A percentile compares a stretch with the other conserved stretches of the same genome.
These are phyloP conservation scores for Sinella curviseta DNA, from an alignment of 1,140 invertebrate genomes.

Conservation along the genomic window DNA sequence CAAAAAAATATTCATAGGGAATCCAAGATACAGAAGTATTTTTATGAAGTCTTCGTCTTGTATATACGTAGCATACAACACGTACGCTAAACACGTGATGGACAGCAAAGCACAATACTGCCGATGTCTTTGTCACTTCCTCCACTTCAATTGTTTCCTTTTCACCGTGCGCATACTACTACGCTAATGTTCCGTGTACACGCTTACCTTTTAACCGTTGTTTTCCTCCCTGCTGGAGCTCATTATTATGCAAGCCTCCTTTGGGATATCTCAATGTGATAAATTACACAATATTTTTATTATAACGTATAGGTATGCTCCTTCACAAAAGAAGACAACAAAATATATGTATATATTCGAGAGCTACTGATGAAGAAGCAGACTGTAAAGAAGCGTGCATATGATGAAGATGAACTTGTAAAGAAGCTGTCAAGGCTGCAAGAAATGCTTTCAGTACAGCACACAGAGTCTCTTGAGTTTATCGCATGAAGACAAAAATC, in stretches of 20 bases:
- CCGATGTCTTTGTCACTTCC: slow-evolving; percentile 16
- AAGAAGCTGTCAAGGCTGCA: background rate
- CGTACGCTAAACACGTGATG: background rate
- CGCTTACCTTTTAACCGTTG: background rate
- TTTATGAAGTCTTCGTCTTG: background rate
- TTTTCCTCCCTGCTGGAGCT: background rate
- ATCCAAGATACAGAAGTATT: background rate
- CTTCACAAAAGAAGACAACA: background rate
- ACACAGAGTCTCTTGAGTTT: background rate
- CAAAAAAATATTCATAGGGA: background rate
- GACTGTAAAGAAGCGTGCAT: background rate
- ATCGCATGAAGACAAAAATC: background rate
- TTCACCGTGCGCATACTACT: background rate
- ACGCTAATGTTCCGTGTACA: background rate
- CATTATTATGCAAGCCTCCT: slow-evolving; percentile 20
- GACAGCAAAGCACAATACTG: slow-evolving; percentile 3
- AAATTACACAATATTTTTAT: background rate
- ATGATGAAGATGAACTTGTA: background rate
- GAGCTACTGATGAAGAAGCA: background rate
- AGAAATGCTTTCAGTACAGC: background rate
- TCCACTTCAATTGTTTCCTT: background rate
- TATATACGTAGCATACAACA: background rate
- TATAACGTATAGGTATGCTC: background rate
- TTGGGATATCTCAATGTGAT: background rate
- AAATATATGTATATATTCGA: background rate